Percentiles rank a stretch among this genome's conserved stretches.
These are phyloP conservation scores for Scelioninae gen. 1 DNA, from an alignment of 2,888 invertebrate genomes.

Conservation along the genomic window DNA sequence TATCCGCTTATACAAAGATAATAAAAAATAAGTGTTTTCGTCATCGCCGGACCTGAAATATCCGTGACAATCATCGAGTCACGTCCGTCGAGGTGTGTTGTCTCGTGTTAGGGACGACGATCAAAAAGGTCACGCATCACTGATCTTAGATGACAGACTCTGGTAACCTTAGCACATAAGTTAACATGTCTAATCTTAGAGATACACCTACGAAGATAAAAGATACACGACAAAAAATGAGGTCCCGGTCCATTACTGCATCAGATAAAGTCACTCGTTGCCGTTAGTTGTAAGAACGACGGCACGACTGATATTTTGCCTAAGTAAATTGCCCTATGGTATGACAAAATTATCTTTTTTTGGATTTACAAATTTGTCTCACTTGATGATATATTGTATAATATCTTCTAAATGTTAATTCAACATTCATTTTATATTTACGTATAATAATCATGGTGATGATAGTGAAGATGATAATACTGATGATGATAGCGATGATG, in stretches of 20 bases:
- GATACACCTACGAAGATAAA: slow-evolving; percentile 56
- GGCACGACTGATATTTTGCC: slow-evolving; percentile 20
- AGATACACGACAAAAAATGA: slow-evolving; percentile 49
- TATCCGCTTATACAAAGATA: slow-evolving; percentile 47
- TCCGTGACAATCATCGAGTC: slow-evolving; percentile 48
- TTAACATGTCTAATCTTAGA: slow-evolving; percentile 51
- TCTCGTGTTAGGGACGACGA: slow-evolving; percentile 24
- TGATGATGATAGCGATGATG: no score
- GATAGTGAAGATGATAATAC: no score
- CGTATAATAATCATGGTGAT: no score
- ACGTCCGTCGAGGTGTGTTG: slow-evolving; percentile 50
- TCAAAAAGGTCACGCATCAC: slow-evolving; percentile 61
- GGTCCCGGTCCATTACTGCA: slow-evolving; percentile 54
- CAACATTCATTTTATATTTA: no score
- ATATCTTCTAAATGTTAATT: no score
- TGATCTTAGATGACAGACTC: slow-evolving; percentile 49
- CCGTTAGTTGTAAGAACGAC: slow-evolving; percentile 37
- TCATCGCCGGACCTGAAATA: slow-evolving; percentile 39
- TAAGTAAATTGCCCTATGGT: no score
- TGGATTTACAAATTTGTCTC: no score
- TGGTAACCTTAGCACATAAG: slow-evolving; percentile 58
- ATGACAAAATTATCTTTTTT: no score
- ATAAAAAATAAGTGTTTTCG: slow-evolving; percentile 46
- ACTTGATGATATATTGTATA: no score
- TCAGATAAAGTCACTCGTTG: slow-evolving; percentile 62